Evolutionary conservation across 2,113 vertebrate species (phyloP), one percentile per base, ranked within the genome.

Genomic region (Carlito syrichta): DNA sequence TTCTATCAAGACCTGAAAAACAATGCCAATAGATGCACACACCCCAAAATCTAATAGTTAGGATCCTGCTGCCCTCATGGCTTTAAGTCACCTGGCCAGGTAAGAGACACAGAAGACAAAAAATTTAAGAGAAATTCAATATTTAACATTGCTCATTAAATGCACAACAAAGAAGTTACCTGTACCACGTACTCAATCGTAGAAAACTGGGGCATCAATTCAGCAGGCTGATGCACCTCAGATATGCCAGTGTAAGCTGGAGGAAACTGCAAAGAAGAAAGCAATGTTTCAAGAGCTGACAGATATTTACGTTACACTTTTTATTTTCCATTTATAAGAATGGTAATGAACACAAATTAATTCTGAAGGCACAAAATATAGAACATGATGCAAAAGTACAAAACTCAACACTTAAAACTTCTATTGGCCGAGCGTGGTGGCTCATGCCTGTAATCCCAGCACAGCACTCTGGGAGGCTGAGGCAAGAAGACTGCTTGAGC

Each of bases 131-230:
- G 52, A 95, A 96, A 90, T 27, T 66, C 88, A 62, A 2, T n/a
- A 38, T 63, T 38, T 88, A 97, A 88, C 25, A 66, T 3, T 77
- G 10, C 52, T 92, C 22, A 40, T 62, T 69, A 96, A 91, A 95
- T 16, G 14, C 5, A 20, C 1, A 8, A 86, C 30, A 35, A 58
- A 87, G 20, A 78, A 68, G 54, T 98, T 99, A 99, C 99, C 99
- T 99, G 99, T 78, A 99, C 99, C 95, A 99, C 98, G 86, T 99
- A 99, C 97, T 99, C 99, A 94, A 99, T 99, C 89, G 99, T 99
- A 96, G 99, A 99, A 98, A 99, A 99, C 97, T 99, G 99, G 66
- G 99, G 99, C 99, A 99, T 99, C 89, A 99, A 98, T 95, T 99
- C 99, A 91, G 99, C 99, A 68, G 99, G 99, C 69, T 99, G 99